Evolutionary conservation across 2,113 vertebrate genomes (phyloP).

Genomic region (Diglossa brunneiventris): DNA sequence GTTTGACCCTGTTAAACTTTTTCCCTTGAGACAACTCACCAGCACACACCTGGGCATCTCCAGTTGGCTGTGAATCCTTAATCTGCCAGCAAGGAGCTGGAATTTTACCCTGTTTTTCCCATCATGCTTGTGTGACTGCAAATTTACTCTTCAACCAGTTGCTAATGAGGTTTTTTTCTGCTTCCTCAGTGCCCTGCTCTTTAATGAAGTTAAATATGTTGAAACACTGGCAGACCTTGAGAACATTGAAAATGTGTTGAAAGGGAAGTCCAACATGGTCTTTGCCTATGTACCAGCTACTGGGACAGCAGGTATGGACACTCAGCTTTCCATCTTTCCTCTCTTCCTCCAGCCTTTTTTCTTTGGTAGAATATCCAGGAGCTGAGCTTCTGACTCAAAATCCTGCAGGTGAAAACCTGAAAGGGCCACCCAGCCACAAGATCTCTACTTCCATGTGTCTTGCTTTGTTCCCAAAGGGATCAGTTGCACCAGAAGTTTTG

Average conservation of each 20-base stretch:
- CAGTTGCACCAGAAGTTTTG: neutral
- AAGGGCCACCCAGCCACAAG: neutral
- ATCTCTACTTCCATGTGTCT: neutral
- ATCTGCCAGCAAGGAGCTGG: neutral
- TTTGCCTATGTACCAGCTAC: conserved; percentile 86
- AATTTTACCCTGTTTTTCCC: neutral
- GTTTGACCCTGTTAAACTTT: neutral
- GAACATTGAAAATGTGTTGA: conserved; percentile 79
- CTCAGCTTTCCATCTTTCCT: neutral
- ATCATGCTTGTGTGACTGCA: neutral
- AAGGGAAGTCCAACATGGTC: conserved; percentile 81
- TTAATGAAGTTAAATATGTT: conserved; percentile 89
- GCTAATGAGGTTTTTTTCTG: conserved; percentile 20
- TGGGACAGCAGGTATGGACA: conserved; percentile 85
- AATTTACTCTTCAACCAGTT: neutral
- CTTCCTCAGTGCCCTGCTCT: conserved; percentile 84
- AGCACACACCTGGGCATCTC: neutral
- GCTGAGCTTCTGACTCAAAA: neutral
- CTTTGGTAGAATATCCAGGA: neutral
- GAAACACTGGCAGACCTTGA: conserved; percentile 81
- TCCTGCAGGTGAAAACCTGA: neutral
- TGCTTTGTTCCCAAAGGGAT: neutral
- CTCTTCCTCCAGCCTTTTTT: neutral
- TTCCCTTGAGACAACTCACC: neutral
- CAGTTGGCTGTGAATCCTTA: neutral